These are phyloP conservation scores for Trilocha varians DNA, from an alignment of 2,888 invertebrate species.

Conservation along the genomic window DNA sequence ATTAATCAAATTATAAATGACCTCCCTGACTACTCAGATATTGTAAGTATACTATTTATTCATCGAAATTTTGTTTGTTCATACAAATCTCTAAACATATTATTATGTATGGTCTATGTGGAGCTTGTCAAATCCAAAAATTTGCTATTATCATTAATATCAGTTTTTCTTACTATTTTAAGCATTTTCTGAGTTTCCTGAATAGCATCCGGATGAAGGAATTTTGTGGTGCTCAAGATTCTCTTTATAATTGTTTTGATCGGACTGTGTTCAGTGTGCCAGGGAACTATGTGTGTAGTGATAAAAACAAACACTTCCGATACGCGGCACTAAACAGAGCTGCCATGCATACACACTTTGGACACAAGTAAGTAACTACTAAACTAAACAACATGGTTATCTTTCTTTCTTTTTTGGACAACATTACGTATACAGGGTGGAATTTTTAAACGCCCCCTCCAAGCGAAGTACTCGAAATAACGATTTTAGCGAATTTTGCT, in stretches of 20 bases:
- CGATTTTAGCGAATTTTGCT: too few species aligned
- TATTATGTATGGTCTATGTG: too few species aligned
- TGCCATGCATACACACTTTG: conserved; percentile 89
- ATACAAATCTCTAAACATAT: too few species aligned
- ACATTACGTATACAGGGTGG: too few species aligned
- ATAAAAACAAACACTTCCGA: conserved; percentile 79
- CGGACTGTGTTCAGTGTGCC: conserved; percentile 62
- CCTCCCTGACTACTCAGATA: conserved; percentile 86
- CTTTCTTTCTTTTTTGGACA: too few species aligned
- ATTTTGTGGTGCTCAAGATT: conserved; percentile 87
- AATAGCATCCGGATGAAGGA: conserved; percentile 91
- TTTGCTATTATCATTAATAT: conserved; percentile 1
- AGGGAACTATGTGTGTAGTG: conserved; percentile 50
- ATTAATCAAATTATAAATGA: conserved; percentile 81
- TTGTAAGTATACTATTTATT: conserved; percentile 80
- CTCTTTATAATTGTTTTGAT: conserved; percentile 87
- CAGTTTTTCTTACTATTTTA: conserved; percentile 45
- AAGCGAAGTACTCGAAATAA: too few species aligned
- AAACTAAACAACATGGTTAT: too few species aligned
- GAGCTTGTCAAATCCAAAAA: background rate
- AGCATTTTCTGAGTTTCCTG: conserved; percentile 93
- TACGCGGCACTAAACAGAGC: conserved; percentile 94
- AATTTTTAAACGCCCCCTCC: too few species aligned
- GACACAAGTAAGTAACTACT: conserved; percentile 75
- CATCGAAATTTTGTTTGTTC: too few species aligned